Evolutionary conservation across 1,140 invertebrate species (phyloP), one percentile per base, ranked within the genome.

Genomic region (Saccostrea cuccullata): DNA sequence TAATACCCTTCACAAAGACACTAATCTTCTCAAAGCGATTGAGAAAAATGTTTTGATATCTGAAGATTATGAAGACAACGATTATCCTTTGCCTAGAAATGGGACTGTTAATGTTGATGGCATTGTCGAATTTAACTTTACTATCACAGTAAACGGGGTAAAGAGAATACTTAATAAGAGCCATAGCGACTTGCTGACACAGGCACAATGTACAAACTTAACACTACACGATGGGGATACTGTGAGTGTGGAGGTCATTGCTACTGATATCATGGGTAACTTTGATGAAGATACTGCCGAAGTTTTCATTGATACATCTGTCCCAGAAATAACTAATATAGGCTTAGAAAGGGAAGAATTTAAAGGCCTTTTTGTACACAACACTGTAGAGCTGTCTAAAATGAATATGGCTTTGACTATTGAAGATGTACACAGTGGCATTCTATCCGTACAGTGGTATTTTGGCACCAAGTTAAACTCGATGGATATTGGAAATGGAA

Each of bases 361-460:
- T 11, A 85, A 86, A 47, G 55, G 83, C 55, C 73, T 92, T 6
- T 91, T 84, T 70, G 91, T 92, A 55, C 91, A 92, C 85, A 87
- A 90, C 83, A 82, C 55, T 36, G 67, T 82, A 15, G 91, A 92
- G 60, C 87, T 92, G 3, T 92, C 91, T 2, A 88, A 82, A 30
- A 92, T 92, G 91, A 56, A 56, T 9, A 56, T 92, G 8, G 30
- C 86, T 56, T 89, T 92, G 73, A 73, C 88, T 4, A 84, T 90
- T 5, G 47, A 85, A 23, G 91, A 92, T 82, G 40, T 85, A 0
- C 90, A 92, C 73, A 91, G 91, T 73, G 91, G 91, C 70, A 77
- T 92, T 13, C 36, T 30, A 5, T 67, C 86, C 40, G 60, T 92
- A 15, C 15, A 89, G 13, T 92, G 91, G 91, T 55, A 64, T 15